Percentiles rank a stretch among this genome's conserved stretches.
These are phyloP conservation scores for Drosophila nr. medialis DNA, from an alignment of 2,888 invertebrate genomes.

Conservation along the genomic window DNA sequence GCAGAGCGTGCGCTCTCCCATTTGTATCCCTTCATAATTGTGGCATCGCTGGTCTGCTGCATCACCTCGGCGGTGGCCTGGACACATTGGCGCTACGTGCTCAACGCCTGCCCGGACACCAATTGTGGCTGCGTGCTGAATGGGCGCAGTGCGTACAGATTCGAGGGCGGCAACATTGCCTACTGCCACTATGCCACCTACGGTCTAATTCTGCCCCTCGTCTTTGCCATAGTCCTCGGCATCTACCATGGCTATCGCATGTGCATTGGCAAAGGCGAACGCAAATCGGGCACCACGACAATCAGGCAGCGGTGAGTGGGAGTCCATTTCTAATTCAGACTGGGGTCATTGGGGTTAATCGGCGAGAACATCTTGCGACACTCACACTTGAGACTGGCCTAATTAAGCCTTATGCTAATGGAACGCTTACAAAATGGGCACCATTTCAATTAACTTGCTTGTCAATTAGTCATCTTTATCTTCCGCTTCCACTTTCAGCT, in stretches of 20 bases:
- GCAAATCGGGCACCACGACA: slow-evolving; percentile 82
- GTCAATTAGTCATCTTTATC: slow-evolving; percentile 20
- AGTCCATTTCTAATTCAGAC: slow-evolving; percentile 42
- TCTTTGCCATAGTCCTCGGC: slow-evolving; percentile 88
- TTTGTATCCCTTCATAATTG: slow-evolving; percentile 82
- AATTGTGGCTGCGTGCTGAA: slow-evolving; percentile 90
- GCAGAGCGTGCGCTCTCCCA: slow-evolving; percentile 82
- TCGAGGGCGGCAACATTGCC: slow-evolving; percentile 88
- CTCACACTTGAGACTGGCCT: slow-evolving; percentile 24
- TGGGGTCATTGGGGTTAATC: slow-evolving; percentile 74
- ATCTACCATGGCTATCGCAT: slow-evolving; percentile 90
- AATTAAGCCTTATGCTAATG: slow-evolving; percentile 72
- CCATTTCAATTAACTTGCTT: slow-evolving; percentile 47
- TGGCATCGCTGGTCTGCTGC: slow-evolving; percentile 80
- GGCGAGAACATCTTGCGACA: slow-evolving; percentile 38
- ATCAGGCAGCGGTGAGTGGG: slow-evolving; percentile 82
- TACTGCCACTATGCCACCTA: slow-evolving; percentile 89
- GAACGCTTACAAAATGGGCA: slow-evolving; percentile 38
- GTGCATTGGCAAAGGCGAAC: slow-evolving; percentile 87
- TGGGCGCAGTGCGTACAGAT: slow-evolving; percentile 87
- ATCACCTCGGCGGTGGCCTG: slow-evolving; percentile 87
- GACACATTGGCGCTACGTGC: slow-evolving; percentile 88
- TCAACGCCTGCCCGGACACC: slow-evolving; percentile 88
- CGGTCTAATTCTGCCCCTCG: slow-evolving; percentile 87
- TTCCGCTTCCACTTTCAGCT: slow-evolving; percentile 85